Evolutionary conservation across 2,113 vertebrate genomes (phyloP).

Genomic region (Odontesthes bonariensis): DNA sequence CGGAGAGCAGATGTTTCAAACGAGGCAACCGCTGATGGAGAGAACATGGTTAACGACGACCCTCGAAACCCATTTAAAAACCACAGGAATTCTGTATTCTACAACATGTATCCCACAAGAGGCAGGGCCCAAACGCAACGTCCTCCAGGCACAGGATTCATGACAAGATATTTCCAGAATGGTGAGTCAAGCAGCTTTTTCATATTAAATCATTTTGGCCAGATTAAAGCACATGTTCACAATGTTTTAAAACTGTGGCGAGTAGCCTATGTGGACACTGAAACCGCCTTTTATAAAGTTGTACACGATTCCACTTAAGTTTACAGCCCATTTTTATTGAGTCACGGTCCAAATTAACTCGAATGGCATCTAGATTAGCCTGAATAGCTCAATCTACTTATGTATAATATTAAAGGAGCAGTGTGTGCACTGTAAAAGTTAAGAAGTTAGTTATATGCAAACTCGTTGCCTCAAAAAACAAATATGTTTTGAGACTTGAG

Average conservation of each 20-base stretch:
- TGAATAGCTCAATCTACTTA: no score
- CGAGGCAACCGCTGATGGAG: conserved; percentile 38
- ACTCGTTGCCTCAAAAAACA: no score
- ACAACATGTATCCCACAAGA: conserved; percentile 77
- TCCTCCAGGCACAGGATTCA: conserved; percentile 78
- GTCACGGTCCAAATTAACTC: no score
- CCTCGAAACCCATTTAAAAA: conserved; percentile 77
- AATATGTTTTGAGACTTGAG: no score
- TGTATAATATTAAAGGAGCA: no score
- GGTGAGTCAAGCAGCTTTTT: conserved; percentile 68
- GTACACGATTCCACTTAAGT: no score
- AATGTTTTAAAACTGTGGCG: neutral
- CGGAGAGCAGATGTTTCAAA: conserved; percentile 25
- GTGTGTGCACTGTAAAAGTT: no score
- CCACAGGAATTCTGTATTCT: conserved; percentile 81
- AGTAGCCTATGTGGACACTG: neutral
- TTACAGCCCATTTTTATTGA: no score
- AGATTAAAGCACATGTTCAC: neutral
- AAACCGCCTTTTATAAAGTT: neutral
- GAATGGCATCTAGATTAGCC: no score
- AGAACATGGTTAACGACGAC: conserved; percentile 79
- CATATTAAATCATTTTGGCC: neutral
- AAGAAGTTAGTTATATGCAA: no score
- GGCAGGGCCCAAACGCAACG: conserved; percentile 64
- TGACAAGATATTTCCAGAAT: conserved; percentile 84